These are phyloP conservation scores for Slavum lentiscoides DNA, from an alignment of 2,888 invertebrate genomes.

Conservation along the genomic window DNA sequence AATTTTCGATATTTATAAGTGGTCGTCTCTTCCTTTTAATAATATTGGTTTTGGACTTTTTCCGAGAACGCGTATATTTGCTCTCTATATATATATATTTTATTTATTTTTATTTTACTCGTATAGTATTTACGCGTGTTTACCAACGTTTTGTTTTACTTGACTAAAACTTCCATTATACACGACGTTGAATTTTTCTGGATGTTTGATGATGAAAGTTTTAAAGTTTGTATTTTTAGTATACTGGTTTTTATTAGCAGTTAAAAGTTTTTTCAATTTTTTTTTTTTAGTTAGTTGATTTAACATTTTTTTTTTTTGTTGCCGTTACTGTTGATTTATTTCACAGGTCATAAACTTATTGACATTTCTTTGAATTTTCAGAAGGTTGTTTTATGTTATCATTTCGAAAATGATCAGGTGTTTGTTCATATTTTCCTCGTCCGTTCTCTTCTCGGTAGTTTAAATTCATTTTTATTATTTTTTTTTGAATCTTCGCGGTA, in stretches of 20 bases:
- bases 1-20: too few relatives aligned
- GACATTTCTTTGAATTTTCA: neutral
- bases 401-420: neutral
- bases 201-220: neutral
- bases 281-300: neutral
- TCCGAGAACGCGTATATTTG: neutral
- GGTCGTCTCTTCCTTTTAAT: too few relatives aligned
- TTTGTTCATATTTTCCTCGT: neutral
- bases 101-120: neutral
- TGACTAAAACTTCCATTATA: neutral
- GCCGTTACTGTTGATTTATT: neutral
- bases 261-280: neutral
- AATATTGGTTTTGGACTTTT: neutral
- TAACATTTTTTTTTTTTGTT: neutral
- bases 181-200: neutral
- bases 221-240: neutral
- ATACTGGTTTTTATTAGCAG: neutral
- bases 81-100: too few relatives aligned
- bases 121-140: neutral
- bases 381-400: neutral
- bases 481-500: neutral
- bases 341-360: neutral
- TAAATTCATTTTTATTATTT: neutral
- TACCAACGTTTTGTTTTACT: neutral
- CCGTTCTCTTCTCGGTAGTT: neutral